A percentile compares a stretch with the other conserved stretches of the same genome.
phyloP scores from a whole-genome alignment of 2,888 invertebrate genomes.

The Pyrrhosoma nymphula region DNA sequence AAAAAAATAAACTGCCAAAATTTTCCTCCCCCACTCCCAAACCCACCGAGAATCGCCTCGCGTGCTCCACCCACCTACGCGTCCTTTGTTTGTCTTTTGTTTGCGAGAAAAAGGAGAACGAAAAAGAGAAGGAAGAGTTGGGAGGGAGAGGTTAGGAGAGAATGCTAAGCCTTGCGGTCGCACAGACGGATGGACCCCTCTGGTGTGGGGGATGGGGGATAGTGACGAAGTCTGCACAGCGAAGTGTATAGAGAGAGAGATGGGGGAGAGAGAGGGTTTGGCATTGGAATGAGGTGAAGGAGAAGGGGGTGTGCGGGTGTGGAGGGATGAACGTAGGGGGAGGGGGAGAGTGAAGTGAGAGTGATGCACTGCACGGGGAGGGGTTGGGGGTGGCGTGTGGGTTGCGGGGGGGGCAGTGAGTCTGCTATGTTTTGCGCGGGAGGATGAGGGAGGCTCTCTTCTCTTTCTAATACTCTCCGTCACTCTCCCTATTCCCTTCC shows the following conservation, averaged over 20 bases:
- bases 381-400: background rate
- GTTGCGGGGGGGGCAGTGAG: too few species aligned
- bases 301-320: background rate
- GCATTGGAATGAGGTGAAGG: background rate
- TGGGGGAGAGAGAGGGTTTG: background rate
- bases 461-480: background rate
- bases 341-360: constrained; percentile 45
- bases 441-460: constrained; percentile 15
- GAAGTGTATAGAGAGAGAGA: background rate
- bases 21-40: too few species aligned
- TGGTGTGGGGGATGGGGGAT: background rate
- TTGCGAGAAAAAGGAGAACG: background rate
- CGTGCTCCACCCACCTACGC: background rate
- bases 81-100: background rate
- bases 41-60: background rate
- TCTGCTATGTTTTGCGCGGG: background rate
- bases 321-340: background rate
- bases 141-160: background rate
- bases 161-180: background rate
- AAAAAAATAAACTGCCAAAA: too few species aligned
- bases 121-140: background rate
- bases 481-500: background rate
- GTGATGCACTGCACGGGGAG: background rate
- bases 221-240: background rate
- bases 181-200: background rate